These are phyloP conservation scores for Stenopsyche tienmushanensis DNA, from an alignment of 1,140 invertebrate species.

Conservation along the genomic window DNA sequence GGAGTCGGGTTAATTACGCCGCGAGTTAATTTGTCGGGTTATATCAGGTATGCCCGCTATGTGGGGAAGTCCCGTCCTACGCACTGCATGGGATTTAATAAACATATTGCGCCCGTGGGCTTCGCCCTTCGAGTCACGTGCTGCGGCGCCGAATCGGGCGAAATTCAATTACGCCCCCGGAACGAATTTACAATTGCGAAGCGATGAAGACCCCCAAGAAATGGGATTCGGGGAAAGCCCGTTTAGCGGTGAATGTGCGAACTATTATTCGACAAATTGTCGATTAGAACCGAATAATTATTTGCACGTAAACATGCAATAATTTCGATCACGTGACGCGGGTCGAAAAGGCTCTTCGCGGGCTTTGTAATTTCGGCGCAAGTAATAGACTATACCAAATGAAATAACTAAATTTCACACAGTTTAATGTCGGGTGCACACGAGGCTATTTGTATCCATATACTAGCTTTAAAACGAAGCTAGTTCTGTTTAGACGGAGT, in stretches of 20 bases:
- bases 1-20: background rate
- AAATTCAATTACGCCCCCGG: background rate
- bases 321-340: no score
- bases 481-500: no score
- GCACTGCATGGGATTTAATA: no score
- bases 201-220: background rate
- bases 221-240: no score
- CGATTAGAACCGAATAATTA: background rate
- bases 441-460: no score
- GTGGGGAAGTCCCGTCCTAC: background rate
- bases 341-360: no score
- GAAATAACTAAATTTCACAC: no score
- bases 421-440: no score
- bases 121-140: no score
- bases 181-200: background rate
- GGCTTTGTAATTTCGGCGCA: background rate
- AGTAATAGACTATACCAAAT: background rate
- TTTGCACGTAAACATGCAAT: no score
- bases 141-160: background rate
- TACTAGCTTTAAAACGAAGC: no score
- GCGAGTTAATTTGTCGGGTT: background rate
- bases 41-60: background rate
- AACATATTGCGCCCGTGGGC: no score
- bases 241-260: background rate
- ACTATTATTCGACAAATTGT: background rate